phyloP scores from a whole-genome alignment of 2,888 invertebrate genomes.

The Spisula subtruncata region DNA sequence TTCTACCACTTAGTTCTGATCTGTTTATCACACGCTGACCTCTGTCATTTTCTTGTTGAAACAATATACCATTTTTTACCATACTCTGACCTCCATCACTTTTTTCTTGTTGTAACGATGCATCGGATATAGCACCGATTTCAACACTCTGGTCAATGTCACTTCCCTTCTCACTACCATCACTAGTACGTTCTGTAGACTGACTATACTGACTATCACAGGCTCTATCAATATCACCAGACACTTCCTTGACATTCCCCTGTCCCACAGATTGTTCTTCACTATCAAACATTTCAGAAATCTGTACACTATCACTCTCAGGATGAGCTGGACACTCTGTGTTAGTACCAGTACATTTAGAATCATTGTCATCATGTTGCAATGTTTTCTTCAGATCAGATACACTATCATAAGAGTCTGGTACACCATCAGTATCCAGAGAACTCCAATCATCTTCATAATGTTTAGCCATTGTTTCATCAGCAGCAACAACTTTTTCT shows the following conservation, averaged over 20 bases:
- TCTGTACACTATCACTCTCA: neutral
- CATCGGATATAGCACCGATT: neutral
- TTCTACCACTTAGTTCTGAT: neutral
- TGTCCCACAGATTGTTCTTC: conserved; percentile 4
- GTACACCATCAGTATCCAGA: neutral
- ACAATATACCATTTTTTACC: neutral
- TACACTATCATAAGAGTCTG: neutral
- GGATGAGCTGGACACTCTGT: neutral
- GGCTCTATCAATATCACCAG: neutral
- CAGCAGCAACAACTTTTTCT: neutral
- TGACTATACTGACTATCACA: neutral
- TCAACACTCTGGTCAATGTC: conserved; percentile 9
- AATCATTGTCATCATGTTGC: neutral
- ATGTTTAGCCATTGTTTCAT: neutral
- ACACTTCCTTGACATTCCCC: neutral
- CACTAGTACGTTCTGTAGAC: neutral
- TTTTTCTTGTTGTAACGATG: conserved; percentile 28
- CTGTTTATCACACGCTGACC: too few species aligned
- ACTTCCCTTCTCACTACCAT: neutral
- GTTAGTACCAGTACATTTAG: neutral
- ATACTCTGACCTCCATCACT: neutral
- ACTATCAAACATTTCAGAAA: neutral
- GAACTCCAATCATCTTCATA: neutral
- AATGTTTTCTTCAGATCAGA: conserved; percentile 8
- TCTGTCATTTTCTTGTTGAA: neutral